Conservation (phyloP, 2,888 invertebrate species). For the Megaustenia siamemsis region DNA sequence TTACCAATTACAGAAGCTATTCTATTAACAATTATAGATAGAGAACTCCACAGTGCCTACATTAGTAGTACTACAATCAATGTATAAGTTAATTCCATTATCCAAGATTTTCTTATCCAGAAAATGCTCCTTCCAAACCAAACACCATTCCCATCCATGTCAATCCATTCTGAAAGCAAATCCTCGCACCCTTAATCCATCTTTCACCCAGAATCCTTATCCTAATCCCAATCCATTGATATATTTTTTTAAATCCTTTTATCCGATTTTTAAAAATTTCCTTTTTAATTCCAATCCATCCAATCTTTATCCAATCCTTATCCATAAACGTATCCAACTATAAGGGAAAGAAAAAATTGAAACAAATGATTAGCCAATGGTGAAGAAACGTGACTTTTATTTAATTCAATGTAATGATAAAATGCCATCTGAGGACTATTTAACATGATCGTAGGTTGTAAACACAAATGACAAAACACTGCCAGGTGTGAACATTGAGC, state of each 20-base stretch:
- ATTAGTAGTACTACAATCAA: not conserved
- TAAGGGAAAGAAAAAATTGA: slow-evolving; percentile 41
- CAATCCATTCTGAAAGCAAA: slow-evolving; percentile 24
- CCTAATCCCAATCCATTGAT: slow-evolving; percentile 16
- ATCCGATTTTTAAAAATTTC: slow-evolving; percentile 13
- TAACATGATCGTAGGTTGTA: no score
- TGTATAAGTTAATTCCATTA: not conserved
- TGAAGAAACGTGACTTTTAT: not conserved
- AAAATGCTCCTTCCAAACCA: not conserved
- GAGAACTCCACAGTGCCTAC: not conserved
- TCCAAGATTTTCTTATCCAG: not conserved
- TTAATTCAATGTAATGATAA: not conserved
- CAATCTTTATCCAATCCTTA: slow-evolving; percentile 55
- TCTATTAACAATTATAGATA: no score
- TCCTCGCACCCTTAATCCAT: not conserved
- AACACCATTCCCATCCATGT: slow-evolving; percentile 10
- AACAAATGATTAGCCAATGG: slow-evolving; percentile 33
- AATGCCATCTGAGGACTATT: no score
- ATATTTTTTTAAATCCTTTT: not conserved
- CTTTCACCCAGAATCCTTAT: slow-evolving; percentile 27
- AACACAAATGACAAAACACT: no score
- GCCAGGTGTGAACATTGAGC: no score
- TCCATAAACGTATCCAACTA: slow-evolving; percentile 50
- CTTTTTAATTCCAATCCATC: slow-evolving; percentile 36
- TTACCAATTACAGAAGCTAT: no score